These are phyloP conservation scores for Phragmatobia fuliginosa DNA, from an alignment of 2,888 invertebrate genomes.

Conservation along the genomic window DNA sequence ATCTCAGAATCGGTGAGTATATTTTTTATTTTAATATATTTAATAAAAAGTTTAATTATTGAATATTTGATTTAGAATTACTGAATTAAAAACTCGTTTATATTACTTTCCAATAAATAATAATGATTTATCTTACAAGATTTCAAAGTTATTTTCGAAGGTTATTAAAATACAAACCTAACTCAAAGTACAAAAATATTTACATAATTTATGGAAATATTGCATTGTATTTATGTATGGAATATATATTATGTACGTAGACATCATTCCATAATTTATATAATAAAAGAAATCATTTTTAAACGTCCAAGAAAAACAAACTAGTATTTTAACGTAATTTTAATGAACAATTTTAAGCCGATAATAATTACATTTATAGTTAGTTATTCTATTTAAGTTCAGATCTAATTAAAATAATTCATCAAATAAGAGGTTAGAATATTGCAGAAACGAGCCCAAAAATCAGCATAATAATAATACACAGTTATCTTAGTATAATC, in stretches of 20 bases:
- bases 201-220: not conserved
- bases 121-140: too few relatives aligned
- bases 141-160: too few relatives aligned
- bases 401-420: not conserved
- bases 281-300: not conserved
- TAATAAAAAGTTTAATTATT: not conserved
- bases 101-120: not conserved
- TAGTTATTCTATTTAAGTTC: not conserved
- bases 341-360: not conserved
- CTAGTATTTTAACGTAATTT: not conserved
- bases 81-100: not conserved
- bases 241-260: not conserved
- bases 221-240: not conserved
- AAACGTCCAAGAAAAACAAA: not conserved
- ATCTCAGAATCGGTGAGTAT: not conserved
- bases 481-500: conserved; percentile 11
- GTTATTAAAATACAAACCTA: not conserved
- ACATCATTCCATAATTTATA: not conserved
- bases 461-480: conserved; percentile 11
- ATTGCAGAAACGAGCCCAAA: not conserved
- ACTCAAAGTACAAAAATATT: not conserved
- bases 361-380: not conserved
- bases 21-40: not conserved
- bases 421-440: not conserved
- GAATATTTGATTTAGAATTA: not conserved